Conservation (phyloP, 2,113 vertebrate species). For the Hyperoodon ampullatus region DNA sequence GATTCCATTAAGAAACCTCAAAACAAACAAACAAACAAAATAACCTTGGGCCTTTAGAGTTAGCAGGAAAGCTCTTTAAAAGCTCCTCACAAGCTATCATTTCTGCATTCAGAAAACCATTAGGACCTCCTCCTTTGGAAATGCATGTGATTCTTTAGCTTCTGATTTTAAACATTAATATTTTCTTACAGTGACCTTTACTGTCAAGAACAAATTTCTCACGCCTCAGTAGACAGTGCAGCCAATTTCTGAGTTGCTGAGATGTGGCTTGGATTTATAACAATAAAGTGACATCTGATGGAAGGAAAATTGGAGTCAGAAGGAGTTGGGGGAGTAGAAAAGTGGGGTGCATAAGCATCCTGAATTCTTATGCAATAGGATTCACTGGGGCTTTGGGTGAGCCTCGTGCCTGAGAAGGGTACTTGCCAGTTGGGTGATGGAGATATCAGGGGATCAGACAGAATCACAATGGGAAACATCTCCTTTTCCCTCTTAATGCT, state of each 20-base stretch:
- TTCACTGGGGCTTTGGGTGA: neutral
- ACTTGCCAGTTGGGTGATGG: neutral
- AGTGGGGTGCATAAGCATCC: neutral
- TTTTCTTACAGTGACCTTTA: constrained; percentile 56
- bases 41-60: constrained; percentile 27
- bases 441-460: neutral
- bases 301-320: constrained; percentile 2
- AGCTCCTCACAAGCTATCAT: constrained; percentile 66
- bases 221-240: neutral
- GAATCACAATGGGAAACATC: neutral
- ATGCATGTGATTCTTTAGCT: neutral
- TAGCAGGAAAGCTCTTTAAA: constrained; percentile 69
- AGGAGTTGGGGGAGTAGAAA: neutral
- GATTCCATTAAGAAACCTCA: constrained; percentile 72
- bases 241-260: constrained; percentile 19
- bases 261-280: neutral
- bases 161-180: constrained; percentile 56
- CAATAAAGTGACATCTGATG: neutral
- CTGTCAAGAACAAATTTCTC: constrained; percentile 36
- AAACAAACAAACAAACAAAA: constrained; percentile 3
- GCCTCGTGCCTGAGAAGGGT: neutral
- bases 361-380: neutral
- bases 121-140: constrained; percentile 59
- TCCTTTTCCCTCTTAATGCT: neutral
- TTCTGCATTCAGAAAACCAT: constrained; percentile 68